Evolutionary conservation across 2,113 vertebrate species (phyloP), one percentile per base, ranked within the genome.

Genomic region (Psophia crepitans): DNA sequence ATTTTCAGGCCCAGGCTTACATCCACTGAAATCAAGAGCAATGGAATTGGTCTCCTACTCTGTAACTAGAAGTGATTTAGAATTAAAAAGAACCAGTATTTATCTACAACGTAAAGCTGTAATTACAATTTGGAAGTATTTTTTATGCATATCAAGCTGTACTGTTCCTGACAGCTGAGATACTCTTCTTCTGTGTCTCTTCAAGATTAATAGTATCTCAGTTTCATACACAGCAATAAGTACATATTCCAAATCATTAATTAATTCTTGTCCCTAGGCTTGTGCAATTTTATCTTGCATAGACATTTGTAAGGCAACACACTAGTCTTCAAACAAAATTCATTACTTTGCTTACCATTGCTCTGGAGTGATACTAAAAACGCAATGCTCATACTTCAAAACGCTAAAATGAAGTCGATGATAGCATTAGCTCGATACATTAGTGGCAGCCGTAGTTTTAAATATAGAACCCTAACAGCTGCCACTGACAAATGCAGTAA

Each of bases 191-290:
- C 68, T 82, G 41, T 78, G 73, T 90, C 79, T 93, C 86, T 89
- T 77, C 41, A 82, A 91, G 66, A 85, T 87, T 74, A 84, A 64
- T 11, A 57, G 48, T 65, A 41, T 95, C 89, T 93, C 54, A 14
- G 41, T 89, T 95, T 87, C 90, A 65, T 91, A 48, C 53, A 53
- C 77, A 93, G 66, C 70, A 87, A 26, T 75, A 84, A 75, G 57
- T 76, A 35, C 37, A 73, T 49, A 60, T 61, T 94, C 49, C 74
- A 80, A 92, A 83, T 89, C 53, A 48, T 89, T 84, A 81, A 77
- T 92, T 91, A 92, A 37, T 95, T 87, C 74, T 79, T 87, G 80
- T 89, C 89, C 57, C 87, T 58, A 75, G 90, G 78, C 83, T 94
- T 64, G 78, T 5, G 7, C 78, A 74, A 4, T 69, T 96, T 79